Conservation (phyloP, 2,113 vertebrate species). For the Nycticorax nycticorax region DNA sequence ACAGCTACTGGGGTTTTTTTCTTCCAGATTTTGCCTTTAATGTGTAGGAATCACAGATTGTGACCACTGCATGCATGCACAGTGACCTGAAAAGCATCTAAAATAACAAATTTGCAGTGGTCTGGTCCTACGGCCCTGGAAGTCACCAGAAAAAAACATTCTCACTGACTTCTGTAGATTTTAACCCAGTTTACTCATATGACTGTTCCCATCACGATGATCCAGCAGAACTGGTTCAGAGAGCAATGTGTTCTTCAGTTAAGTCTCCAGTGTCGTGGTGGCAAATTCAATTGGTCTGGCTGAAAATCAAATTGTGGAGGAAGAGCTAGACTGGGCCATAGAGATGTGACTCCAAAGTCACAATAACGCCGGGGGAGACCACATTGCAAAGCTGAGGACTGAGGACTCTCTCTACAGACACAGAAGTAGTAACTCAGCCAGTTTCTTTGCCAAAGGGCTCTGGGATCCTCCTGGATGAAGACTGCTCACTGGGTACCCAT, state of each 20-base stretch:
- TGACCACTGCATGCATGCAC: background rate
- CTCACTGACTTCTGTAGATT: background rate
- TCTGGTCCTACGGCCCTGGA: background rate
- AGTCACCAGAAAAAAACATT: background rate
- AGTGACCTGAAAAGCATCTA: background rate
- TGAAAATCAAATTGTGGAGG: background rate
- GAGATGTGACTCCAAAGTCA: background rate
- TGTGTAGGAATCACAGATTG: background rate
- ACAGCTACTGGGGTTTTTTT: background rate
- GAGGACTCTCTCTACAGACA: background rate
- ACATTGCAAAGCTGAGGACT: fast-evolving
- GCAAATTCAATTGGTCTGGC: background rate
- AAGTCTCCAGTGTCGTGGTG: background rate
- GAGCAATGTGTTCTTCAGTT: background rate
- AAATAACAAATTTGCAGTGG: background rate
- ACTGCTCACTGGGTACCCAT: background rate
- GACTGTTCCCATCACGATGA: background rate
- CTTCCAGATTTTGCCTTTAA: background rate
- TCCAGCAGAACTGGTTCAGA: background rate
- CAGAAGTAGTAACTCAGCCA: background rate
- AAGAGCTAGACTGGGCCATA: background rate
- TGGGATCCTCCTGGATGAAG: background rate
- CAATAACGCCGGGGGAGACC: background rate
- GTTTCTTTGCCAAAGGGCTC: background rate
- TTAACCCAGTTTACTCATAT: background rate